These are phyloP conservation scores for Phania funesta DNA, from an alignment of 2,888 invertebrate genomes.

Conservation along the genomic window DNA sequence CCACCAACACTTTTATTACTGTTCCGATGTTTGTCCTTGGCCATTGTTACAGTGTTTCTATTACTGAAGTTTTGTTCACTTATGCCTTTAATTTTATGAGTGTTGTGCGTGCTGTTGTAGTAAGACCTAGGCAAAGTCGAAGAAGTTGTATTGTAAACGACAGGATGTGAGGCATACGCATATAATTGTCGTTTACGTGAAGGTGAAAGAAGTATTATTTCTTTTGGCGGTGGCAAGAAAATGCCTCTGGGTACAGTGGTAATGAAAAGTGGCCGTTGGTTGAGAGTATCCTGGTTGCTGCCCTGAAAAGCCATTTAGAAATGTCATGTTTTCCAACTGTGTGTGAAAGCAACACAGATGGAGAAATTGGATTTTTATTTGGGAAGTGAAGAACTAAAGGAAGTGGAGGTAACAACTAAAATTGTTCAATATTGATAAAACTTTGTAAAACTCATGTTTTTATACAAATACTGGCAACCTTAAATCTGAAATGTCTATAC, in stretches of 20 bases:
- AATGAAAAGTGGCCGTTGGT: conserved; percentile 85
- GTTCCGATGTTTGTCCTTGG: conserved; percentile 61
- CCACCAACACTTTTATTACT: background rate
- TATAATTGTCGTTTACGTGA: conserved; percentile 81
- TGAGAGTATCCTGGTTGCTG: conserved; percentile 70
- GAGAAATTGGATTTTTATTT: conserved; percentile 30
- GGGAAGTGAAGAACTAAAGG: background rate
- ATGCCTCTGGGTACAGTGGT: conserved; percentile 90
- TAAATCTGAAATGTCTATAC: no score
- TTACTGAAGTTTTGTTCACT: conserved; percentile 36
- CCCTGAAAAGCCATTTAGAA: conserved; percentile 70
- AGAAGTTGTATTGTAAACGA: conserved; percentile 70
- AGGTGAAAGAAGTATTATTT: conserved; percentile 75
- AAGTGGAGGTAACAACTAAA: background rate
- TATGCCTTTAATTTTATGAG: conserved; percentile 44
- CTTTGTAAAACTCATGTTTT: no score
- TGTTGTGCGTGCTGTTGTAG: conserved; percentile 60
- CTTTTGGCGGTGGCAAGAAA: conserved; percentile 89
- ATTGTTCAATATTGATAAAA: no score
- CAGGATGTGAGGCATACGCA: conserved; percentile 85
- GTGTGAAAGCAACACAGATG: background rate
- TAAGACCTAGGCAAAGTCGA: conserved; percentile 23
- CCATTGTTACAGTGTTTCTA: conserved; percentile 45
- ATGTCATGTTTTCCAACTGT: background rate
- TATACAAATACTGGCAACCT: no score